Base-by-base conservation (phyloP, 2,113 vertebrate genomes). In the Chloropsis hardwickii region DNA sequence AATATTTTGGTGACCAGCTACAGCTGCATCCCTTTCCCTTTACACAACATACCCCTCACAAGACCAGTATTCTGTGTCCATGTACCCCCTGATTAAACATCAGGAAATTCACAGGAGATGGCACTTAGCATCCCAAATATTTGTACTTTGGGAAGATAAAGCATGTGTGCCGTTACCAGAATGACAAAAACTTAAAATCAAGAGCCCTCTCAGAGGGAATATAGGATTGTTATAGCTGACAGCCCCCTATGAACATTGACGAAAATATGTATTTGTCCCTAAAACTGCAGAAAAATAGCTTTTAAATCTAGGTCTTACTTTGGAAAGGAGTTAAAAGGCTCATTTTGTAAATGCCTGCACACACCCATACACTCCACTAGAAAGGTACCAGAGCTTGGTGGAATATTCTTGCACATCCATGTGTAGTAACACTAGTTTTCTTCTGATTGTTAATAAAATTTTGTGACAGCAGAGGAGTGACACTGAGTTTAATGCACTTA, bases 41-140 rank as follows among this genome's bases (percentile, higher is more conserved):
- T 28, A 14, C 40, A 14, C 1, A 4, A 6, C 33, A 14, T 11
- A 40, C 27, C 6, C 71, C 29, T 74, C 12, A 2, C 25, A 29
- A 15, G 21, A 28, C 15, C 39, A 33, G 2, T 19, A 12, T 33
- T 51, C 47, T 57, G 37, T 35, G 56, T 8, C 44, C 35, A 6
- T 62, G 9, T 42, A 12, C 16, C 12, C 15, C 3, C 0, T 40
- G 37, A 35, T 13, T 22, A 28, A 79, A 72, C 1, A 0, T 20
- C 39, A 35, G n/a, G 20, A 18, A 81, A 40, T 53, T 61, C 57
- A 22, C 47, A 35, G 53, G 24, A 71, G 81, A 54, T 79, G 29
- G 14, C 47, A 39, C 19, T 29, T 74, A 21, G 11, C 62, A 54
- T 73, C 54, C 33, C 81, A 88, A 29, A 45, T 2, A 0, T 79